phyloP scores from a whole-genome alignment of 2,113 vertebrate genomes.

The Oceanodroma tethys region DNA sequence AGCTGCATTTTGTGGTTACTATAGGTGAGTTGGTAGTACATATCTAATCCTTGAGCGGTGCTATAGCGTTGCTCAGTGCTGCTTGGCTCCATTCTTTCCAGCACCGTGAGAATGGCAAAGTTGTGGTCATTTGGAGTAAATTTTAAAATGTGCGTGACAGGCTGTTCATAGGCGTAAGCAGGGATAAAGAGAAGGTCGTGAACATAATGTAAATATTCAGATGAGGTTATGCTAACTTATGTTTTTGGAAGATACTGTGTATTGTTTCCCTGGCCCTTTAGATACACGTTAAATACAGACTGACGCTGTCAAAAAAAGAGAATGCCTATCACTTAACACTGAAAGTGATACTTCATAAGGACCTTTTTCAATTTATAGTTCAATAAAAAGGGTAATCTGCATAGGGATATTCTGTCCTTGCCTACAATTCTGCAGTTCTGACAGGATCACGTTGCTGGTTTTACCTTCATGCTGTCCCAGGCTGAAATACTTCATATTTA shows the following conservation, averaged over 20 bases:
- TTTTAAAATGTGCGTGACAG: neutral
- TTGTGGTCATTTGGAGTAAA: neutral
- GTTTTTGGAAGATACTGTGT: neutral
- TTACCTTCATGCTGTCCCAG: conserved; percentile 65
- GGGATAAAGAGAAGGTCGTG: neutral
- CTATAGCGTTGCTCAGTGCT: neutral
- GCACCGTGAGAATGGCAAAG: neutral
- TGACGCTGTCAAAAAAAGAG: neutral
- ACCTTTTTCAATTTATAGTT: conserved; percentile 24
- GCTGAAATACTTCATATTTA: conserved; percentile 73
- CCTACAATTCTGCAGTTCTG: conserved; percentile 38
- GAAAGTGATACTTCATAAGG: neutral
- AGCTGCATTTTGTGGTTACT: neutral
- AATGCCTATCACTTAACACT: neutral
- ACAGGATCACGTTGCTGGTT: conserved; percentile 48
- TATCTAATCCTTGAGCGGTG: neutral
- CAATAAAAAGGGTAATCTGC: conserved; percentile 11
- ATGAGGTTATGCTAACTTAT: neutral
- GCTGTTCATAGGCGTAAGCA: neutral
- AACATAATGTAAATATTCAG: neutral
- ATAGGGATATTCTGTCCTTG: conserved; percentile 19
- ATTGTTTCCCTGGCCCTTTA: neutral
- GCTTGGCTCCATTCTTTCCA: neutral
- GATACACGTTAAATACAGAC: neutral
- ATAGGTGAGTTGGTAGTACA: neutral